Evolutionary conservation across 2,113 vertebrate genomes (phyloP).

Genomic region (Oryzias melastigma): DNA sequence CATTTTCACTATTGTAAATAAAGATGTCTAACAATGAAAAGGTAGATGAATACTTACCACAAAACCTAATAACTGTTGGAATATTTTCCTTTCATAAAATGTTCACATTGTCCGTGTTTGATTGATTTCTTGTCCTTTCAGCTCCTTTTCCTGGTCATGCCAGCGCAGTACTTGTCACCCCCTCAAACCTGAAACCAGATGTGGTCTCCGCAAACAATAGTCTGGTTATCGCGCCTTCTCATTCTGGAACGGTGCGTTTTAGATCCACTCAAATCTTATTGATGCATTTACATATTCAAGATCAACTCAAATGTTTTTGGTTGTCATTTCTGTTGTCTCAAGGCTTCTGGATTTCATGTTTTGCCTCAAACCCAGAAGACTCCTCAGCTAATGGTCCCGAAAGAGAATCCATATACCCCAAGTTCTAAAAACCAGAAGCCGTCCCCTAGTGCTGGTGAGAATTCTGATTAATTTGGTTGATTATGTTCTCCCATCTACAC

Average conservation of each 20-base stretch:
- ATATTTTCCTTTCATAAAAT: no score
- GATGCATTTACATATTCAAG: background rate
- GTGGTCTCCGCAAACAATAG: constrained; percentile 77
- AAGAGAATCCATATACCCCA: constrained; percentile 81
- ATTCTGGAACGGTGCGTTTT: constrained; percentile 81
- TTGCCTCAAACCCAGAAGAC: constrained; percentile 68
- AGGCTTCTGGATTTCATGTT: constrained; percentile 83
- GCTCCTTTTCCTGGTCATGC: constrained; percentile 83
- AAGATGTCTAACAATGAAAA: no score
- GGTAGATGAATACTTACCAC: no score
- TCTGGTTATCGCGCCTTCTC: constrained; percentile 84
- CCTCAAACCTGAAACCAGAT: constrained; percentile 84
- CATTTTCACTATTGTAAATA: no score
- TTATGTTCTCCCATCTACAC: no score
- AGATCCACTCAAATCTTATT: background rate
- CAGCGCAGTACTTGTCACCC: constrained; percentile 87
- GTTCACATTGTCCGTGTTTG: no score
- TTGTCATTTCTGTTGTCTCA: background rate
- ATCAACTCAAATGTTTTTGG: background rate
- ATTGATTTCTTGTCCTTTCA: constrained; percentile 40
- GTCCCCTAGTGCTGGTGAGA: constrained; percentile 80
- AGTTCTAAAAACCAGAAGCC: constrained; percentile 72
- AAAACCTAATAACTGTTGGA: no score
- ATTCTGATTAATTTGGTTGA: background rate
- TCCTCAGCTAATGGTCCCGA: constrained; percentile 75